Evolutionary conservation across 2,113 vertebrate species (phyloP), one percentile per base, ranked within the genome.

Genomic region (Microtus pennsylvanicus): DNA sequence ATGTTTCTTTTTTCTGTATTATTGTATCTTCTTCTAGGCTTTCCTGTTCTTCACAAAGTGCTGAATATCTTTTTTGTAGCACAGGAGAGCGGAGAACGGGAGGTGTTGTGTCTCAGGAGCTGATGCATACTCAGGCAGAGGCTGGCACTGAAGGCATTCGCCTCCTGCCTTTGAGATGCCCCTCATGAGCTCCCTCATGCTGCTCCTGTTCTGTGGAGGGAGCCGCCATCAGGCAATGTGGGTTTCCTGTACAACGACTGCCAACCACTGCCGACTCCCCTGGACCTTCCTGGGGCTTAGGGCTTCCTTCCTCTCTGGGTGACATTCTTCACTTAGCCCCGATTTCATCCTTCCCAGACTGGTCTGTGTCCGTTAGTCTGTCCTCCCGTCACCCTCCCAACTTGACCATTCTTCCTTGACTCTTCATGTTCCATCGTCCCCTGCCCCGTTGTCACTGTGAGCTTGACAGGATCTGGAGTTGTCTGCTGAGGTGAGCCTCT

Each of bases 1-100:
- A 35, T 93, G 87, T 30, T 69, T 92, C 61, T 61, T 45, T 38
- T 65, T 38, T 65, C 65, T 50, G 16, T 63, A 61, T 91, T 94
- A n/a, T 80, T 87, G 28, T 87, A 47, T 74, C 88, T n/a, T 94
- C 30, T 38, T 11, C 61, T 61, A 58, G 89, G 14, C 89, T 69
- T 95, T 92, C 22, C n/a, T 4, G 52, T 81, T 87, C 89, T 94
- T 63, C 21, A 38, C 38, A 42, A 94, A 97, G 78, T 88, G 11
- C 38, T 95, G 86, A 63, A 17, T 83, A 24, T 5, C 7, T 7
- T 63, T 38, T 11, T 82, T 75, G 26, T 21, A 21, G 58, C 58
- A 12, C 65, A 67, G 65, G 67, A 69, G 67, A 69, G 12, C 2
- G 13, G 67, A 33, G 83, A 93, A 28, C 55, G 78, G 7, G 11